Conservation (phyloP, 2,113 vertebrate genomes). For the Ornithorhynchus anatinus region DNA sequence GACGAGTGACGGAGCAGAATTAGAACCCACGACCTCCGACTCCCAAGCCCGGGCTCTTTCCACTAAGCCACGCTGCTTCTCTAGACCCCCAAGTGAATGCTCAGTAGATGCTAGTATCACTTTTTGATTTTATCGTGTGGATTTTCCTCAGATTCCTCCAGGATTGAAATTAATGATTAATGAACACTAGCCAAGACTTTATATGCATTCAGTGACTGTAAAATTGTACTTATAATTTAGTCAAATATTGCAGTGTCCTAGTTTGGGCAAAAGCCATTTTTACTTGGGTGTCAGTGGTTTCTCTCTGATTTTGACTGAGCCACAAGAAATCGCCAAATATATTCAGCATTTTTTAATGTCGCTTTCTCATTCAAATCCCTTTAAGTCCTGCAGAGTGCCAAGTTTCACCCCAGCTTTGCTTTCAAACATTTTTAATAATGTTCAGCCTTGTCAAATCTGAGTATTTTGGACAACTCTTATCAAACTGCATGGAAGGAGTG, state of each 20-base stretch:
- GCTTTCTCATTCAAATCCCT: slow-evolving; percentile 28
- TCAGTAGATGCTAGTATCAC: too few species aligned
- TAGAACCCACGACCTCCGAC: too few species aligned
- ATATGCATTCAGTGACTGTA: not conserved
- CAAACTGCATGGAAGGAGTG: not conserved
- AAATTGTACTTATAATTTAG: not conserved
- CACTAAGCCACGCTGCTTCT: too few species aligned
- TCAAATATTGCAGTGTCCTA: not conserved
- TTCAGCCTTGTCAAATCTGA: not conserved
- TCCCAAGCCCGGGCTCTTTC: too few species aligned
- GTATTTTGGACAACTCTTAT: not conserved
- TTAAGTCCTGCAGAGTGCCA: slow-evolving; percentile 22
- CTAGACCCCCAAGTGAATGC: too few species aligned
- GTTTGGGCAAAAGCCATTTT: slow-evolving; percentile 2
- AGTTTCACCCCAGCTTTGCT: slow-evolving; percentile 16
- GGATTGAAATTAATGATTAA: slow-evolving; percentile 21
- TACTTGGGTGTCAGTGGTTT: slow-evolving; percentile 9
- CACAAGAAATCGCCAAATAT: not conserved
- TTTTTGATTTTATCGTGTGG: slow-evolving; percentile 33
- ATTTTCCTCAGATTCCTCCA: slow-evolving; percentile 18
- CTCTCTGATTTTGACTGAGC: slow-evolving; percentile 7
- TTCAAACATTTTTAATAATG: not conserved
- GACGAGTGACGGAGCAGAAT: too few species aligned
- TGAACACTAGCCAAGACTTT: slow-evolving; percentile 4
- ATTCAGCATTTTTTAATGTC: slow-evolving; percentile 9